Evolutionary conservation across 2,797 vertebrate species (phyloP), one percentile per base, ranked within the genome.

Genomic region (Falco columbarius): DNA sequence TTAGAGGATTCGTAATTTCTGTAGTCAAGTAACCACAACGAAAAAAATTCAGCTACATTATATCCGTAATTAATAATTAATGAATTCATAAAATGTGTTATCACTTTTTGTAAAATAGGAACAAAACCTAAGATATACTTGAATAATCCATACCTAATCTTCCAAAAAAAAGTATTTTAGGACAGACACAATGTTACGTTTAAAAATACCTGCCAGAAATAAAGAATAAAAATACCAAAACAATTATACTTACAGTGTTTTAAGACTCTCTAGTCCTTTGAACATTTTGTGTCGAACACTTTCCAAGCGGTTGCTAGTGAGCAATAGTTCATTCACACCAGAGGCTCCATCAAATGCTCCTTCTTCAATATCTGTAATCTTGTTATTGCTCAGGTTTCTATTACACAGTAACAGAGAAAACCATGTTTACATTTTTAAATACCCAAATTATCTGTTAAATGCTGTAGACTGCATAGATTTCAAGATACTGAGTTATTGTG

Each of bases 301-400:
- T 97, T 99, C 99, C 96, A 99, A 97, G 34, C 98, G 99, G 96
- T 99, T 99, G 94, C 99, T 99, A 15, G 99, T 99, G 94, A 99
- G 97, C 86, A 99, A 98, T 56, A 99, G 97, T 94, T 99, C 99
- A 72, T 99, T 99, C 81, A 99, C 99, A 77, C 99, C 99, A 42
- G 98, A 98, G 10, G 99, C 99, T 61, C 99, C 99, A 56, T 99
- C 99, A 93, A 99, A 99, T 2, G 99, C 99, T 56, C 99, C 99
- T 98, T 99, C 99, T 97, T 99, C 99, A 4, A 99, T 99, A 98
- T 99, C 99, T 16, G 99, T 99, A 97, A 99, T 99, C 96, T 99
- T 99, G 97, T 99, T 99, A 96, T 99, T 99, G 97, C 99, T 99
- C 72, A 99, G 98, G 94, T 99, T 99, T 98, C 99, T 99, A 97